Percentiles rank a stretch among this genome's conserved stretches.
phyloP scores from a whole-genome alignment of 2,113 vertebrate genomes.

The Sminthopsis crassicaudata region DNA sequence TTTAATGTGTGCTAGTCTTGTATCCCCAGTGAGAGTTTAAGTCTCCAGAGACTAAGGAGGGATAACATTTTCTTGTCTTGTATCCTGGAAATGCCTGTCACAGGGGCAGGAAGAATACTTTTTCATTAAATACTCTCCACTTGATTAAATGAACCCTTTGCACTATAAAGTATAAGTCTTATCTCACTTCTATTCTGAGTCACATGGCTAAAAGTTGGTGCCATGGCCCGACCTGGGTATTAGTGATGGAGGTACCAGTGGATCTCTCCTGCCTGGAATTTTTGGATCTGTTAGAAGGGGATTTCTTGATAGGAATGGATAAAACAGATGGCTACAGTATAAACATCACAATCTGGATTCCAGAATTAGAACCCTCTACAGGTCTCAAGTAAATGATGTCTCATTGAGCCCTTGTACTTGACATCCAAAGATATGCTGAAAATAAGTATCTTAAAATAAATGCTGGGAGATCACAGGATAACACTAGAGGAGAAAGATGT shows the following conservation, averaged over 20 bases:
- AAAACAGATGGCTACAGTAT: neutral
- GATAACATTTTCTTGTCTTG: neutral
- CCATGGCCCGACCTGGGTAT: neutral
- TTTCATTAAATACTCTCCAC: neutral
- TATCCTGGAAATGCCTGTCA: neutral
- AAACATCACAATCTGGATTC: neutral
- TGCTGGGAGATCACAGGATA: neutral
- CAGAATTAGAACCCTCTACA: neutral
- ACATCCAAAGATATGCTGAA: neutral
- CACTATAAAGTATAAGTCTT: neutral
- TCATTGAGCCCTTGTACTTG: neutral
- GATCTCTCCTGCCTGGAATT: neutral
- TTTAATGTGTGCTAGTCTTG: neutral
- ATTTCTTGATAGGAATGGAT: neutral
- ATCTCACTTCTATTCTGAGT: neutral
- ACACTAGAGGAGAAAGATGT: neutral
- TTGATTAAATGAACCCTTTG: neutral
- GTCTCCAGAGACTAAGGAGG: neutral
- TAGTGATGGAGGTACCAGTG: neutral
- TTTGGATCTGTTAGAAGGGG: neutral
- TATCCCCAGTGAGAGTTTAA: neutral
- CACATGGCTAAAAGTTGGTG: neutral
- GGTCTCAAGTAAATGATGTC: neutral
- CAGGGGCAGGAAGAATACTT: neutral
- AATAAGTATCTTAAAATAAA: neutral